Evolutionary conservation across 2,888 invertebrate species (phyloP).

Genomic region (Emesis furor): DNA sequence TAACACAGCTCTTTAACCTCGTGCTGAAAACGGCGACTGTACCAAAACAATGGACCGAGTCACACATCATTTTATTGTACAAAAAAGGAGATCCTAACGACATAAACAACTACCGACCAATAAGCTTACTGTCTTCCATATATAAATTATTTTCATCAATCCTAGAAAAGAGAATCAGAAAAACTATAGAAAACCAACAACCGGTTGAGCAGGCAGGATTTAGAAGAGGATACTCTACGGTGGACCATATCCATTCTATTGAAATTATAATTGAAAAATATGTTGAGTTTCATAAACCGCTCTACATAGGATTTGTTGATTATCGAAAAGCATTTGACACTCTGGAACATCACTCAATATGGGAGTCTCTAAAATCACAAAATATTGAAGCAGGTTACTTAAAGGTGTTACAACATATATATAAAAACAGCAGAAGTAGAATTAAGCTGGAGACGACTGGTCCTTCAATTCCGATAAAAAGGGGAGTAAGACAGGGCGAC

Average conservation of each 20-base stretch:
- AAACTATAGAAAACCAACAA: not conserved
- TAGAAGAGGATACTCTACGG: conserved; percentile 11
- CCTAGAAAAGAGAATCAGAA: not conserved
- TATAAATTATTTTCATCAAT: conserved; percentile 5
- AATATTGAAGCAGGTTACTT: conserved; percentile 17
- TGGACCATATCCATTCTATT: conserved; percentile 33
- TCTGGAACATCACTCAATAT: conserved; percentile 17
- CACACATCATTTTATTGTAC: not conserved
- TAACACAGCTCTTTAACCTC: conserved; percentile 13
- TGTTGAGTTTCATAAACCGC: conserved; percentile 43
- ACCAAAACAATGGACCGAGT: not conserved
- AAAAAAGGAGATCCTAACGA: conserved; percentile 18
- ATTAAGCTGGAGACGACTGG: conserved; percentile 27
- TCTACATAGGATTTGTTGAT: conserved; percentile 20
- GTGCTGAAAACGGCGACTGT: not conserved
- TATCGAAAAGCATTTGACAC: too few species aligned
- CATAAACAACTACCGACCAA: conserved; percentile 14
- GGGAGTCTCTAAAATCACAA: conserved; percentile 1
- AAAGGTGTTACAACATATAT: conserved; percentile 23
- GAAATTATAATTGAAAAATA: conserved; percentile 34
- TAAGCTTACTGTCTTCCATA: conserved; percentile 1
- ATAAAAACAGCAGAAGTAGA: conserved; percentile 26
- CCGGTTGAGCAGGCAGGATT: not conserved
- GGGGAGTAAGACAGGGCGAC: conserved; percentile 23
- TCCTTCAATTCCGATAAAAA: conserved; percentile 19